Evolutionary conservation across 2,113 vertebrate species (phyloP).

Genomic region (Hemiscyllium ocellatum): DNA sequence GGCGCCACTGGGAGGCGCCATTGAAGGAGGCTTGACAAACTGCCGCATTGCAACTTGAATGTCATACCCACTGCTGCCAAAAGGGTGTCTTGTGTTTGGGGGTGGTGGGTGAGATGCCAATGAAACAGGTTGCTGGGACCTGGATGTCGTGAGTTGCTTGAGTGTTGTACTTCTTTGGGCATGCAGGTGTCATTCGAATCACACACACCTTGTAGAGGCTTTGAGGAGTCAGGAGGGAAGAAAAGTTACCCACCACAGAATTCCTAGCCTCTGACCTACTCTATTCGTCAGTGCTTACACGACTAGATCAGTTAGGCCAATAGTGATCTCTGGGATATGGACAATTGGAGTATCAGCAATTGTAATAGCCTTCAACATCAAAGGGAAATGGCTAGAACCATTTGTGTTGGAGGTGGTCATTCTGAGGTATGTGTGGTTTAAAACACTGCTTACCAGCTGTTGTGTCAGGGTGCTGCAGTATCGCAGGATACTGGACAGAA

Average conservation of each 20-base stretch:
- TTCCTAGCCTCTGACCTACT: neutral
- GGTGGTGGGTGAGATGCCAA: neutral
- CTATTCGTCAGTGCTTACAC: neutral
- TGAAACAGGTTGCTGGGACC: neutral
- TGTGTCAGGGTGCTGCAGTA: too few relatives aligned
- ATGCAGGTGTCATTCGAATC: neutral
- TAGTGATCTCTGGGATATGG: neutral
- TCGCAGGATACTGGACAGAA: too few relatives aligned
- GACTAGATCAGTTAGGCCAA: neutral
- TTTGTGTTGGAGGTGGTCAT: too few relatives aligned
- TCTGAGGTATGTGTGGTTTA: neutral
- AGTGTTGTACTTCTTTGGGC: neutral
- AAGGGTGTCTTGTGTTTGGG: neutral
- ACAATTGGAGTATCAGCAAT: too few relatives aligned
- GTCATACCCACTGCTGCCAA: neutral
- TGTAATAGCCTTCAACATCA: neutral
- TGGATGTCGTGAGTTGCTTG: neutral
- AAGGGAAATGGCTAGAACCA: neutral
- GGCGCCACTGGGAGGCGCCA: too few relatives aligned
- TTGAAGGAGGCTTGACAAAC: neutral
- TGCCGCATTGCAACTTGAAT: neutral
- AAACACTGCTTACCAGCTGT: neutral
- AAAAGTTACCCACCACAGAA: neutral
- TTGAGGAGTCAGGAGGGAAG: neutral
- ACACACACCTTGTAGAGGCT: neutral